Conservation (phyloP, 30 jellyfish, hydroid and myxozoan species). For the Kudoa iwatai region DNA sequence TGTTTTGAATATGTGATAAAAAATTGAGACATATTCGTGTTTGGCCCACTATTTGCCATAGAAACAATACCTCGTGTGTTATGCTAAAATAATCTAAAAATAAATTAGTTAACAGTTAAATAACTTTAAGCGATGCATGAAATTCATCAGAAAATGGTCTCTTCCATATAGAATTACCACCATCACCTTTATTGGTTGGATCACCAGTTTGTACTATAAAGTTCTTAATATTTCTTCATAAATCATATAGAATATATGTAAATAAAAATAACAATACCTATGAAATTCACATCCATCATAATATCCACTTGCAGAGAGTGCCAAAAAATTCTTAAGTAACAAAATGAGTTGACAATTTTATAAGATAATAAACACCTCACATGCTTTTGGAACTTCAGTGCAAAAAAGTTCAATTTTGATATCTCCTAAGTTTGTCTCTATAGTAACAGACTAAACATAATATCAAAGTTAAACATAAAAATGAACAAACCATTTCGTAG, state of each 20-base stretch:
- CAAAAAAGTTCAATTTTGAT: slow-evolving; percentile 40
- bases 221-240: slow-evolving; percentile 29
- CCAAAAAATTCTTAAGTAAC: slow-evolving; percentile 74
- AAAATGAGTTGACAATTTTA: no score
- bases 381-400: slow-evolving; percentile 42
- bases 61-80: slow-evolving; percentile 62
- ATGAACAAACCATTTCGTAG: no score
- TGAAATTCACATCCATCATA: slow-evolving; percentile 45
- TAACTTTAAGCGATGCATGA: slow-evolving; percentile 31
- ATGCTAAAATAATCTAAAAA: slow-evolving; percentile 17
- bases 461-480: no score
- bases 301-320: slow-evolving; percentile 42
- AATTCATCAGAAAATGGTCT: slow-evolving; percentile 44
- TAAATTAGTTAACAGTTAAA: no score
- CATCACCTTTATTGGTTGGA: slow-evolving; percentile 66
- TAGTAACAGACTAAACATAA: slow-evolving; percentile 56
- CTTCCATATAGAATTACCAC: slow-evolving; percentile 85
- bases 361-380: no score
- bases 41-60: slow-evolving; percentile 85
- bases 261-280: slow-evolving; percentile 5
- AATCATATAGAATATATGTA: no score
- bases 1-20: slow-evolving; percentile 43
- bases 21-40: slow-evolving; percentile 56
- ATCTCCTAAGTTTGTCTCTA: slow-evolving; percentile 54
- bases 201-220: slow-evolving; percentile 84